Evolutionary conservation across 1,140 invertebrate species (phyloP).

Genomic region (Elymnias hypermnestra): DNA sequence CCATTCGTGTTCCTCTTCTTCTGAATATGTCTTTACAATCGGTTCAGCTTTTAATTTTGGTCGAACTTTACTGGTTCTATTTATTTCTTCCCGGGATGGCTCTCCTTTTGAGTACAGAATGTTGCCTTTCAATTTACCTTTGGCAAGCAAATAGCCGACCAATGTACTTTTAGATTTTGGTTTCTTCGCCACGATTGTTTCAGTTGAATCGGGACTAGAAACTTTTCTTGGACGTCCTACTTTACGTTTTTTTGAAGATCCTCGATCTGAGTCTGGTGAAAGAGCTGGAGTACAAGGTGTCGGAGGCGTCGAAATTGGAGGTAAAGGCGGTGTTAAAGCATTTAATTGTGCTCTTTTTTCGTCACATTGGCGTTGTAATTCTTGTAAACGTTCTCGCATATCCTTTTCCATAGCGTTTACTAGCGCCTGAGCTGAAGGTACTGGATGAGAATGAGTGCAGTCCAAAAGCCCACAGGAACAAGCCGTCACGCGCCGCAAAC

Average conservation of each 20-base stretch:
- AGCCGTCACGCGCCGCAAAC: slow-evolving; percentile 57
- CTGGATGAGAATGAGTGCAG: slow-evolving; percentile 44
- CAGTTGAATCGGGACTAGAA: slow-evolving; percentile 79
- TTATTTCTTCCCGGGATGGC: slow-evolving; percentile 69
- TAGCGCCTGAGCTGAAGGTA: slow-evolving; percentile 73
- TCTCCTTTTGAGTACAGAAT: slow-evolving; percentile 70
- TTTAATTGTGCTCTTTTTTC: slow-evolving; percentile 89
- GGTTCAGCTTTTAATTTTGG: slow-evolving; percentile 83
- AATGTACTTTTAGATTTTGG: slow-evolving; percentile 80
- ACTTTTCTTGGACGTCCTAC: slow-evolving; percentile 88
- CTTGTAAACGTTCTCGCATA: slow-evolving; percentile 86
- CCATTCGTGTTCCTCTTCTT: slow-evolving; percentile 75
- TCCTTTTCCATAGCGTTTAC: slow-evolving; percentile 87
- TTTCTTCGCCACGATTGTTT: slow-evolving; percentile 90
- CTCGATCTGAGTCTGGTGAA: slow-evolving; percentile 61
- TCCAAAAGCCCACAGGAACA: slow-evolving; percentile 45
- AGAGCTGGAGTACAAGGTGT: slow-evolving; percentile 56
- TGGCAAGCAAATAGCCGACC: slow-evolving; percentile 80
- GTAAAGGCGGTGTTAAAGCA: slow-evolving; percentile 76
- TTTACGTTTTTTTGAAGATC: slow-evolving; percentile 87
- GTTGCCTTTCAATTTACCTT: slow-evolving; percentile 78
- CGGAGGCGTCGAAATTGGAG: slow-evolving; percentile 40
- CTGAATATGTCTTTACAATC: slow-evolving; percentile 77
- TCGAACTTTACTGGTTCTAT: slow-evolving; percentile 77
- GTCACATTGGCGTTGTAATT: slow-evolving; percentile 87